These are phyloP conservation scores for Acipenser oxyrinchus DNA, from an alignment of 2,797 vertebrate genomes.

Conservation along the genomic window DNA sequence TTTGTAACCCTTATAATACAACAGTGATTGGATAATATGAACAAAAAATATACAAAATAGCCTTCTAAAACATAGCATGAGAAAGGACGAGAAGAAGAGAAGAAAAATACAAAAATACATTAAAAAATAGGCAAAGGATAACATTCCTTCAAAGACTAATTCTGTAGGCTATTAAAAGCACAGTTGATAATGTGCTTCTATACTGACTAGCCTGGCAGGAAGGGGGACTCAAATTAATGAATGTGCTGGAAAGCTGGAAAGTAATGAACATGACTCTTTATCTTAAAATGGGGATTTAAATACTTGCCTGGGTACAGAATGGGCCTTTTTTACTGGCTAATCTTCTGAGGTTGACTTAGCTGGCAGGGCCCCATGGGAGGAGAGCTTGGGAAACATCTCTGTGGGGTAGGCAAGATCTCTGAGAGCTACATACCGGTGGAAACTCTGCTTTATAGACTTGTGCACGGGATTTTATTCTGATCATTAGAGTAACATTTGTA, in stretches of 20 bases:
- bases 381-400: neutral
- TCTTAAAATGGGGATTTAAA: conserved; percentile 44
- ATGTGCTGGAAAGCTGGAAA: conserved; percentile 35
- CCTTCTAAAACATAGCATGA: too few relatives aligned
- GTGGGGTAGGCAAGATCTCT: too few relatives aligned
- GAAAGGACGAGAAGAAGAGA: too few relatives aligned
- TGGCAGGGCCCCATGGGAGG: neutral
- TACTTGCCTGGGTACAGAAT: conserved; percentile 30
- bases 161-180: conserved; percentile 26
- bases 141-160: conserved; percentile 38
- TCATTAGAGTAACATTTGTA: too few relatives aligned
- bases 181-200: conserved; percentile 52
- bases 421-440: too few relatives aligned
- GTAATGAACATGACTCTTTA: conserved; percentile 49
- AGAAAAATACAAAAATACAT: too few relatives aligned
- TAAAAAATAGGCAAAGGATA: too few relatives aligned
- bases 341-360: conserved; percentile 9
- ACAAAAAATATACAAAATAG: too few relatives aligned
- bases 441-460: too few relatives aligned
- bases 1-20: too few relatives aligned
- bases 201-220: conserved; percentile 46
- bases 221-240: conserved; percentile 50
- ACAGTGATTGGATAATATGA: too few relatives aligned
- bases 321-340: conserved; percentile 12
- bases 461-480: too few relatives aligned